Base-by-base conservation (phyloP, 2,888 invertebrate genomes). In the Odiellus spinosus region DNA sequence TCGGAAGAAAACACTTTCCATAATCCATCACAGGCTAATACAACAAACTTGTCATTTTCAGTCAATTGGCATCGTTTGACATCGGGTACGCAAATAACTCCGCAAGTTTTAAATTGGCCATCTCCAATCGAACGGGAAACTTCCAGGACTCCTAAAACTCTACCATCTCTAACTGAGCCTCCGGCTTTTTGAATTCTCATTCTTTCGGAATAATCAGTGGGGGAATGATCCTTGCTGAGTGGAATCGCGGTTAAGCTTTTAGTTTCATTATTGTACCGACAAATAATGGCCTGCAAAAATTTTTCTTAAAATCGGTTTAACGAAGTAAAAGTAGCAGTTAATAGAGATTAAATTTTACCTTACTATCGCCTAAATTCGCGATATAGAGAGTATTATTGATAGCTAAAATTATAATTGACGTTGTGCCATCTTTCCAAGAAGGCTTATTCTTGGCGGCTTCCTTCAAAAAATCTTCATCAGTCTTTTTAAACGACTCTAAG, bases 11-110 rank as follows among this genome's bases (percentile, higher is more conserved):
- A 70, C 45, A 63, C 62, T 54, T 72, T 72, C 71, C 71, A 72
- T n/a, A 72, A 58, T 3, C 72, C 72, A 59, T 72, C 72, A 59
- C 71, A 72, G 3, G 70, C 72, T 21, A 72, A 61, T 40, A 71
- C 57, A 2, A 71, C 58, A 58, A 65, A 71, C 53, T 69, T 38
- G 38, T 38, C 18, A 38, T 15, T 38, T 3, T 3, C 38, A 38
- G n/a, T 18, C 14, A 38, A 38, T 48, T 65, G 64, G 57, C 70
- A 67, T 50, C 67, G 62, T 53, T 67, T 70, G 38, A 72, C 59
- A 55, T 70, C 69, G 4, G 72, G 71, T 10, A 65, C 49, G 57
- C 65, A 66, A 6, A 61, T 63, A 18, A 72, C 64, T n/a, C 72
- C 71, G 47, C 64, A 61, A 10, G 65, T 65, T 55, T 72, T 72